Conservation (phyloP, 2,888 invertebrate genomes). For the Eugnorisma glareosa region DNA sequence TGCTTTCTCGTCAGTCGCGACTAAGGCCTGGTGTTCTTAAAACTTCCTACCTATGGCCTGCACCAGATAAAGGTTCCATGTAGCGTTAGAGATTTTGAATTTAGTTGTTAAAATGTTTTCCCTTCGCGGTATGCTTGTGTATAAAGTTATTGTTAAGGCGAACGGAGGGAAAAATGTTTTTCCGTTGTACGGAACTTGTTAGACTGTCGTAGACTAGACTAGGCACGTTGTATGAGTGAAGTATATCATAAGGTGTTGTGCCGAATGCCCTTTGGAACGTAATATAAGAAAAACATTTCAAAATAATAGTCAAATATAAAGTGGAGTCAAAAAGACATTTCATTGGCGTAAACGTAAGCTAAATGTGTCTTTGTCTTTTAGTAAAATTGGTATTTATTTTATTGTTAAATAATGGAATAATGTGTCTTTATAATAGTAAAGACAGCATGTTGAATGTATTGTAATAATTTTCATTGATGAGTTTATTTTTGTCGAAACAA, state of each 20-base stretch:
- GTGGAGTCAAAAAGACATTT: constrained; percentile 8
- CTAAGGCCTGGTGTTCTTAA: constrained; percentile 59
- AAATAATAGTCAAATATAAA: background rate
- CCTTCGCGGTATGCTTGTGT: constrained; percentile 82
- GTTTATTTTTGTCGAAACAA: constrained; percentile 8
- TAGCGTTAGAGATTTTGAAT: constrained; percentile 82
- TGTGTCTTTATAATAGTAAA: constrained; percentile 50
- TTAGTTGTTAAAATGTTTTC: constrained; percentile 81
- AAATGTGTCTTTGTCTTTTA: constrained; percentile 28
- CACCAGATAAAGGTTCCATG: constrained; percentile 86
- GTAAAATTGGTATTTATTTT: constrained; percentile 50
- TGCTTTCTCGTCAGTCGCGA: constrained; percentile 55
- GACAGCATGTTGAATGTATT: constrained; percentile 42
- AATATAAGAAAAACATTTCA: background rate
- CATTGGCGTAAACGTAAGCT: constrained; percentile 23
- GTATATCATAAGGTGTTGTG: constrained; percentile 78
- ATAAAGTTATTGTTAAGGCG: constrained; percentile 84
- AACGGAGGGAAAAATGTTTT: constrained; percentile 85
- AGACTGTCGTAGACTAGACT: constrained; percentile 89
- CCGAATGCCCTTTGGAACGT: constrained; percentile 72
- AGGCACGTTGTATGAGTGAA: constrained; percentile 86
- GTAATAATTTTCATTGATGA: constrained; percentile 12
- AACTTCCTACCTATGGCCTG: constrained; percentile 78
- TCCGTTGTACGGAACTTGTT: constrained; percentile 90
- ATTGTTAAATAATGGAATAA: constrained; percentile 38